Evolutionary conservation across 2,888 invertebrate species (phyloP), one percentile per base, ranked within the genome.

Genomic region (Masnerella sp.): DNA sequence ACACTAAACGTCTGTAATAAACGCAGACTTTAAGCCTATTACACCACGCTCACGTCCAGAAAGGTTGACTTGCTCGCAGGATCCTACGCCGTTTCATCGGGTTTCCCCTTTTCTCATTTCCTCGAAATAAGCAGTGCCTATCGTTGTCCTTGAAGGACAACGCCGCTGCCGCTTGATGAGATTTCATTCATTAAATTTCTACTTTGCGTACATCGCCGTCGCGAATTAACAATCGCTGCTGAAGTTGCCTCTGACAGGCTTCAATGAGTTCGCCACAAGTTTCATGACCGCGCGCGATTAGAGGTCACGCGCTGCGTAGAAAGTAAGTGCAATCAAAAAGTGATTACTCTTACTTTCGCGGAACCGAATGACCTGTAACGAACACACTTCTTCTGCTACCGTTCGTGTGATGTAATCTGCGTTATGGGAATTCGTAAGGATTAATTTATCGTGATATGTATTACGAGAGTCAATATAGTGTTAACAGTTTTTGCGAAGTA

Each of bases 31-130:
- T 18, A 12, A 36, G 20, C 20, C 20, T n/a, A 68, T 68, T 68
- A 68, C 36, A 32, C 59, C 51, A 30, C 68, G 52, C 45, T 68
- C 45, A 25, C 34, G 25, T 43, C 43, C 58, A 51, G 51, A 58
- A 58, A 68, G 67, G 51, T 43, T 58, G 51, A 36, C 58, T 68
- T 51, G 51, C 49, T 58, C 67, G 47, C 28, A 32, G 14, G 32
- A 11, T 56, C 8, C 17, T 56, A 32, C 32, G 34, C 20, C n/a
- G 42, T 62, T 52, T 69, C 47, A 61, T 61, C 61, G 52, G 42
- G 49, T 49, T 67, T 58, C 43, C 36, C 36, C 34, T 25, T 58
- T 58, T 58, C 49, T 58, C 67, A 58, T 61, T 69, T 52, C 61
- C 61, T 38, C 38, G 43, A 68, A 59, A 68, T 58, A 51, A 56